Base-by-base conservation (phyloP, 2,888 invertebrate genomes). In the Hedychridium roseum region DNA sequence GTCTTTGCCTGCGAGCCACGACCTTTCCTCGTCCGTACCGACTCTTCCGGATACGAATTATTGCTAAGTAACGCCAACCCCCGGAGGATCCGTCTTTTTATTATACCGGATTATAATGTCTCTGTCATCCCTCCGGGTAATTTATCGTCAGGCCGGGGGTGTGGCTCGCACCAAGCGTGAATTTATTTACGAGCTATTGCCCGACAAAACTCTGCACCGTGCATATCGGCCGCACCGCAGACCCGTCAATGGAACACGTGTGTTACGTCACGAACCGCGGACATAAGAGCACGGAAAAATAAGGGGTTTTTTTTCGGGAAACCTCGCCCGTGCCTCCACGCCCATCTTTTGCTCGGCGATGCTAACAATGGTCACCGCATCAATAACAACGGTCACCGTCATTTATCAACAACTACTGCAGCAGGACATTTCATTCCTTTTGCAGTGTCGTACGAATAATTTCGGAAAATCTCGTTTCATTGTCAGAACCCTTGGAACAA, bases 71-170 rank as follows among this genome's bases (percentile, higher is more conserved):
- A 62, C 64, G 61, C 39, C 36, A 28, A 20, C 11, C 40, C 35
- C 36, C 31, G 5, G 23, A 9, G 9, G 23, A 18, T 27, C 23
- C 17, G 12, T 42, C 62, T 64, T 60, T 67, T 60, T 60, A 60
- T 60, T 55, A 52, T 48, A 56, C 46, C 37, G 58, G 71, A 71
- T 71, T 71, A 69, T 68, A 72, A 73, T 60, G 73, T 71, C 70
- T 69, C 60, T 63, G 72, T 72, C 71, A 70, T 73, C 60, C 67
- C 63, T 42, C 47, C 34, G 40, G 56, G 56, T 67, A 68, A 70
- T 72, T 68, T 72, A 71, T 71, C 57, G 69, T 23, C 12, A 26
- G 54, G 43, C 49, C 41, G 21, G 42, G 54, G 45, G 56, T 42
- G 54, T 35, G 57, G 52, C 47, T 31, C 34, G 21, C 26, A 38